phyloP scores from a whole-genome alignment of 1,140 invertebrate genomes.

The Drosophila nigromelanica region DNA sequence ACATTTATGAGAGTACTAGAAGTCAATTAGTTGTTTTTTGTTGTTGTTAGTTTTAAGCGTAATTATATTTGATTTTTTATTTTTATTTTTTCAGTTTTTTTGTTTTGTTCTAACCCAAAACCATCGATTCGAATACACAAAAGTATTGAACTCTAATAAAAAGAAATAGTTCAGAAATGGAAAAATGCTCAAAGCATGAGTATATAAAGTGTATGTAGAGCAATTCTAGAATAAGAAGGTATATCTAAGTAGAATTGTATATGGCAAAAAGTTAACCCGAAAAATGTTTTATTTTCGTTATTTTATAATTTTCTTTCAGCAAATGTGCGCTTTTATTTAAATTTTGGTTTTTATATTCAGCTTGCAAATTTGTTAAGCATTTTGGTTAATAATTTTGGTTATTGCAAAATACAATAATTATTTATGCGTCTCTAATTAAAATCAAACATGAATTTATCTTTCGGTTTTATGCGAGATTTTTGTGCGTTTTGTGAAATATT shows the following conservation, averaged over 20 bases:
- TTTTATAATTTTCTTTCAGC: constrained; percentile 23
- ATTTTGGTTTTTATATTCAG: constrained; percentile 9
- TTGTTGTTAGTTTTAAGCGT: constrained; percentile 59
- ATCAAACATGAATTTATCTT: constrained; percentile 17
- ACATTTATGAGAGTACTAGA: constrained; percentile 45
- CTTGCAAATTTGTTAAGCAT: constrained; percentile 60
- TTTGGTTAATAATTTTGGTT: constrained; percentile 82
- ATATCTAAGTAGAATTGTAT: constrained; percentile 40
- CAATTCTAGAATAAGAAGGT: constrained; percentile 33
- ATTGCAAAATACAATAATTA: constrained; percentile 82
- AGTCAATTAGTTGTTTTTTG: constrained; percentile 46
- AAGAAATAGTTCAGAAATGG: constrained; percentile 34
- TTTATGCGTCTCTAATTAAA: constrained; percentile 29
- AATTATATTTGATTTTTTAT: constrained; percentile 26
- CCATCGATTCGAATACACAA: constrained; percentile 54
- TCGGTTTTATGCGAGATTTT: constrained; percentile 60
- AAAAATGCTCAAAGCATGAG: constrained; percentile 57
- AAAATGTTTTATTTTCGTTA: constrained; percentile 84
- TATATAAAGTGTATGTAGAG: constrained; percentile 39
- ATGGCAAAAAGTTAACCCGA: constrained; percentile 73
- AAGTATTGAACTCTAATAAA: constrained; percentile 44
- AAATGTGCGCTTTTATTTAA: constrained; percentile 23
- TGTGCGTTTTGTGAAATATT: constrained; percentile 72
- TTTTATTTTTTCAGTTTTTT: constrained; percentile 21
- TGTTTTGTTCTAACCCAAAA: constrained; percentile 57